phyloP scores from a whole-genome alignment of 2,113 vertebrate genomes.

The Piaya cayana region DNA sequence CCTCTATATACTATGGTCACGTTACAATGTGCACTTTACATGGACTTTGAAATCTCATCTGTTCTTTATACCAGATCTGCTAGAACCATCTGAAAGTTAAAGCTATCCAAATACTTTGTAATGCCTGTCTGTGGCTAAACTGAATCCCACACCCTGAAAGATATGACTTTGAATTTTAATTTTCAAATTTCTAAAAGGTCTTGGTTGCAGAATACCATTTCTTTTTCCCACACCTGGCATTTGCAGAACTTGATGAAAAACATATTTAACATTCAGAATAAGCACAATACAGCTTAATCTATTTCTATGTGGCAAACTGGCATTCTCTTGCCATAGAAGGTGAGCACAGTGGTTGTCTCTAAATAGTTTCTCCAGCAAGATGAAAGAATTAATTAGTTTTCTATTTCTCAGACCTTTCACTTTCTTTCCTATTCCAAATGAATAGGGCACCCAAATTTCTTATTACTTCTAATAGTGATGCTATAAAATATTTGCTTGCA shows the following conservation, averaged over 20 bases:
- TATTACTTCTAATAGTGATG: neutral
- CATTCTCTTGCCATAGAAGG: neutral
- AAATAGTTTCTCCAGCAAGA: neutral
- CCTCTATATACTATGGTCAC: neutral
- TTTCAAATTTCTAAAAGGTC: conserved; percentile 20
- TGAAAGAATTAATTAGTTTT: neutral
- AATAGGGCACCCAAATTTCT: neutral
- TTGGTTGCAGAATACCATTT: neutral
- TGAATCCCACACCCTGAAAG: conserved; percentile 1
- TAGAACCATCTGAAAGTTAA: conserved; percentile 8
- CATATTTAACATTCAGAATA: neutral
- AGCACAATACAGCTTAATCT: neutral
- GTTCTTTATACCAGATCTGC: neutral
- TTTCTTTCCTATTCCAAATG: neutral
- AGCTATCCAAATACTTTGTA: conserved; percentile 5
- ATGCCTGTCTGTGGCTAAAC: neutral
- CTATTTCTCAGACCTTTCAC: neutral
- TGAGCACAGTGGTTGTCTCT: neutral
- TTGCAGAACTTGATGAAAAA: conserved; percentile 40
- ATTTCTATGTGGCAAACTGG: neutral
- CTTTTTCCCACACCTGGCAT: neutral
- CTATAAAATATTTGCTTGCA: neutral
- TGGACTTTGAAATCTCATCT: neutral
- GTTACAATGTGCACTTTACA: neutral
- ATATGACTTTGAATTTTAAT: conserved; percentile 52